phyloP scores from a whole-genome alignment of 1,140 invertebrate genomes.

The Lordiphosa collinella region DNA sequence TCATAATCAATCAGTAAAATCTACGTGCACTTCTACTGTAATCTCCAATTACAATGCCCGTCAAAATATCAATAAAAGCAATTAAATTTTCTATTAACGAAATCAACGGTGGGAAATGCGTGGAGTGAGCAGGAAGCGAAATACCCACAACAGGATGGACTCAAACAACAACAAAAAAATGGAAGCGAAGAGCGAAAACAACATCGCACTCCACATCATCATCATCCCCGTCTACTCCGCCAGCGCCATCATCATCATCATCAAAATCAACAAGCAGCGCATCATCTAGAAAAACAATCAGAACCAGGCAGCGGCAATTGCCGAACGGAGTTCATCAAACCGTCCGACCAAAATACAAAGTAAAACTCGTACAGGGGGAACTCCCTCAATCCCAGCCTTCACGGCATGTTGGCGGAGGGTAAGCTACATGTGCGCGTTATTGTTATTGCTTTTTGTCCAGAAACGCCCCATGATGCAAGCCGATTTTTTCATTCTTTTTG shows the following conservation, averaged over 20 bases:
- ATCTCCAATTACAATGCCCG: conserved; percentile 33
- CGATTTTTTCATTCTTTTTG: conserved; percentile 34
- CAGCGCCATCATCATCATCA: conserved; percentile 27
- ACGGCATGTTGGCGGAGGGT: conserved; percentile 9
- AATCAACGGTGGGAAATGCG: conserved; percentile 56
- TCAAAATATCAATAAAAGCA: conserved; percentile 65
- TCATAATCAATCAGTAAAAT: conserved; percentile 27
- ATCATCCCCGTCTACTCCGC: conserved; percentile 14
- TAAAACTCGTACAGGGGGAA: conserved; percentile 18
- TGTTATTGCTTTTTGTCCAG: conserved; percentile 68
- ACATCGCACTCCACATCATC: conserved; percentile 49
- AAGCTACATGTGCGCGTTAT: conserved; percentile 61
- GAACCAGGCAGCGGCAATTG: conserved; percentile 53
- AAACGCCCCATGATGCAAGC: conserved; percentile 26
- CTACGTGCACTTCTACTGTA: conserved; percentile 17
- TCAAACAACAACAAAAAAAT: conserved; percentile 13
- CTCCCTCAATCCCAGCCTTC: background rate
- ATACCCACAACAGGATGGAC: conserved; percentile 12
- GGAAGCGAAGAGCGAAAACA: conserved; percentile 21
- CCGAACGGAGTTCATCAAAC: conserved; percentile 64
- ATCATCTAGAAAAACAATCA: conserved; percentile 69
- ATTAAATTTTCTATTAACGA: conserved; percentile 76
- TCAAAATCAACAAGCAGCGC: conserved; percentile 51
- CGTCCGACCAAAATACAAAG: conserved; percentile 30
- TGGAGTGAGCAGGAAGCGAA: background rate